phyloP scores from a whole-genome alignment of 2,888 invertebrate species.

The Pollenia labialis region DNA sequence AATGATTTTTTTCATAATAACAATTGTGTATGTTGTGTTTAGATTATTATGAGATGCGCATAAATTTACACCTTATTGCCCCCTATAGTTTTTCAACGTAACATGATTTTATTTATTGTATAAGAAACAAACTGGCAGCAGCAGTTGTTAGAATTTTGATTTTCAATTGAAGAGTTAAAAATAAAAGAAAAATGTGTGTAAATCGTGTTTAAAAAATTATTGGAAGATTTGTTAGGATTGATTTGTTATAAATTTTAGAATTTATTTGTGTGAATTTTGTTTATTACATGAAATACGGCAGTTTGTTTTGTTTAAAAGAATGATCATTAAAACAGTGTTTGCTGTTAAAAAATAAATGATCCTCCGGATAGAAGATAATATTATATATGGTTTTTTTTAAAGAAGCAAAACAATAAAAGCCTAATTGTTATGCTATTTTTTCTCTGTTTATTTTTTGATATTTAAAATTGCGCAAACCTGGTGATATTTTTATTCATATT shows the following conservation, averaged over 20 bases:
- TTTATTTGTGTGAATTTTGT: conserved; percentile 17
- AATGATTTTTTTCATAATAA: conserved; percentile 51
- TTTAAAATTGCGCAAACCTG: no score
- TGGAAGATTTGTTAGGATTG: conserved; percentile 52
- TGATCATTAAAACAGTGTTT: no score
- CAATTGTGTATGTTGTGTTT: conserved; percentile 23
- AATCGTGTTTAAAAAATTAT: conserved; percentile 53
- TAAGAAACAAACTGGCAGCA: conserved; percentile 25
- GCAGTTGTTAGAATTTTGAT: conserved; percentile 56
- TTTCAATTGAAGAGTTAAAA: conserved; percentile 32
- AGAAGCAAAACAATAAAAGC: no score
- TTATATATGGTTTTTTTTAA: no score
- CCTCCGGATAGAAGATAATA: no score
- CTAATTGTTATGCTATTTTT: no score
- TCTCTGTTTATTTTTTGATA: no score
- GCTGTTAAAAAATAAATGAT: no score
- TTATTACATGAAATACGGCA: not conserved
- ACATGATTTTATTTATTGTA: conserved; percentile 48
- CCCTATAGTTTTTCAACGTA: conserved; percentile 78
- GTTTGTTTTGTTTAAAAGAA: not conserved
- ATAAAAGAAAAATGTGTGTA: conserved; percentile 23
- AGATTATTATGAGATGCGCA: conserved; percentile 73
- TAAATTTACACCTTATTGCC: conserved; percentile 84
- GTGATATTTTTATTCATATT: no score
- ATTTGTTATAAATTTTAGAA: conserved; percentile 48